phyloP scores from a whole-genome alignment of 2,797 vertebrate species.

The Artibeus jamaicensis region DNA sequence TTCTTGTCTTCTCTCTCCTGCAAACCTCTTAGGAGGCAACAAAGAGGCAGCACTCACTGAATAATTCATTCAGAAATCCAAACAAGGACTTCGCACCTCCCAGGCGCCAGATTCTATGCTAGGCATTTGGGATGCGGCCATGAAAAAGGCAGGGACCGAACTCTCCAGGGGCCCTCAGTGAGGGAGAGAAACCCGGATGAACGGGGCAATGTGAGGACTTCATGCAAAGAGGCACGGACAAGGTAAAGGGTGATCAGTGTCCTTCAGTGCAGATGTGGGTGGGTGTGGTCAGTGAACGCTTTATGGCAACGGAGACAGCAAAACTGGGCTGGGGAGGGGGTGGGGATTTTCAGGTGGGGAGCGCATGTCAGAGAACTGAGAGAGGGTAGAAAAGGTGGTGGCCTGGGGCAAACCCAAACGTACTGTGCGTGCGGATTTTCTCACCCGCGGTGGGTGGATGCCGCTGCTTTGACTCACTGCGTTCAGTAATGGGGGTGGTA shows the following conservation, averaged over 20 bases:
- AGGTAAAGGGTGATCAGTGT: accelerated
- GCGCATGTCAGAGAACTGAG: not conserved
- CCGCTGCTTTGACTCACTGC: too few species aligned
- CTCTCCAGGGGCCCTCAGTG: not conserved
- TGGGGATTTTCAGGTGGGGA: not conserved
- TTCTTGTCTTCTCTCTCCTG: not conserved
- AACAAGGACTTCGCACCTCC: slow-evolving; percentile 52
- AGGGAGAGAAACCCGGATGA: not conserved
- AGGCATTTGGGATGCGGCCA: slow-evolving; percentile 13
- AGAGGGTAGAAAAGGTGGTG: accelerated
- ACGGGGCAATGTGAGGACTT: accelerated
- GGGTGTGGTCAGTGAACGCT: accelerated
- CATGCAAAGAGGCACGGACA: accelerated
- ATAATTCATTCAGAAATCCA: slow-evolving; percentile 68
- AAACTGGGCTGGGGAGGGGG: not conserved
- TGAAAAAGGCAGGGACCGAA: not conserved
- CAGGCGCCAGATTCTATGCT: not conserved
- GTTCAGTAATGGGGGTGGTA: too few species aligned
- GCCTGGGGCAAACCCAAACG: accelerated
- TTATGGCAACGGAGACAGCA: not conserved
- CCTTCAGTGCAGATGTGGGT: not conserved
- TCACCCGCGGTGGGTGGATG: accelerated
- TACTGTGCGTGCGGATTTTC: accelerated
- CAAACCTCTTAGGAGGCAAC: not conserved
- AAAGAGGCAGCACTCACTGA: slow-evolving; percentile 58